Conservation (phyloP, 2,888 invertebrate genomes). For the Drosophila nr. medialis region DNA sequence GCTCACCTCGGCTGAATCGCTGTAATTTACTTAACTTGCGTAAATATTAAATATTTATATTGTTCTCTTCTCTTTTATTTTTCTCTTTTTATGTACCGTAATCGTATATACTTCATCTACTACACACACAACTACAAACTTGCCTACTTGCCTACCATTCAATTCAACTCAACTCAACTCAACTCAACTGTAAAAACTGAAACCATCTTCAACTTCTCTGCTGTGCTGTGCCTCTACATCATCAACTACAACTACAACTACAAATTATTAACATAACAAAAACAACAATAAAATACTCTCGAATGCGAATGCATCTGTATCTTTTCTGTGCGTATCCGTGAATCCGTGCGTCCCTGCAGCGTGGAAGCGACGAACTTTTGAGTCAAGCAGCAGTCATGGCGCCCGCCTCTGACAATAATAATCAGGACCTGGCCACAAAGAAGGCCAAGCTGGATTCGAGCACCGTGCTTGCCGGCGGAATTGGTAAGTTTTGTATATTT, state of each 20-base stretch:
- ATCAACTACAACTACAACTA: constrained; percentile 60
- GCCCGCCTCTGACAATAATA: constrained; percentile 97
- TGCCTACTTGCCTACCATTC: constrained; percentile 64
- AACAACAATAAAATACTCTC: constrained; percentile 26
- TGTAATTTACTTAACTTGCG: constrained; percentile 73
- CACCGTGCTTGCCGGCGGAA: constrained; percentile 84
- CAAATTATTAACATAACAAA: constrained; percentile 48
- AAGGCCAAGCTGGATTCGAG: constrained; percentile 90
- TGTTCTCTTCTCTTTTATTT: constrained; percentile 75
- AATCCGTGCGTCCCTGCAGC: constrained; percentile 86
- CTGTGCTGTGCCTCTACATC: constrained; percentile 74
- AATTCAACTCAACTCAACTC: constrained; percentile 51
- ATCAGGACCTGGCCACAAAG: constrained; percentile 95
- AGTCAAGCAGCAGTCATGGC: constrained; percentile 98
- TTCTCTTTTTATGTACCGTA: constrained; percentile 79
- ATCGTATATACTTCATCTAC: constrained; percentile 77
- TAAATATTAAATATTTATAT: constrained; percentile 81
- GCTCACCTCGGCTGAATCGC: constrained; percentile 37
- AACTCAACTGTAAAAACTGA: constrained; percentile 48
- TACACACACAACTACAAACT: constrained; percentile 77
- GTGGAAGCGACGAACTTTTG: constrained; percentile 98
- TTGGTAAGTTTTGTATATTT: constrained; percentile 82
- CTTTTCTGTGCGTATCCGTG: constrained; percentile 28
- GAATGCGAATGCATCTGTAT: constrained; percentile 37
- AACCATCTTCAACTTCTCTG: constrained; percentile 76